phyloP scores from a whole-genome alignment of 2,888 invertebrate genomes.

The Polyommatus icarus region DNA sequence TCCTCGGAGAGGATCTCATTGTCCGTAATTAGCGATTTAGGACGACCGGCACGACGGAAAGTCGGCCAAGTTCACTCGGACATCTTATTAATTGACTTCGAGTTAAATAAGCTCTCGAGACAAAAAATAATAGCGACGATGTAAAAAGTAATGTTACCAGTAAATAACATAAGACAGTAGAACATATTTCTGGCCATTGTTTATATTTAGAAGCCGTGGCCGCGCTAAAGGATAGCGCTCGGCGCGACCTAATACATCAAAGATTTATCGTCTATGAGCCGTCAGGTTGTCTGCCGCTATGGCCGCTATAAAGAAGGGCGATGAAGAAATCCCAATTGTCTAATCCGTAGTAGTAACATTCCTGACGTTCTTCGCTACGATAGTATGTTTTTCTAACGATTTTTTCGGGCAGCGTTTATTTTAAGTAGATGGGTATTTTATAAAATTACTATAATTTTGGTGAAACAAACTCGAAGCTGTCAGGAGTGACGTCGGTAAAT shows the following conservation, averaged over 20 bases:
- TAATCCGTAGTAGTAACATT: conserved; percentile 50
- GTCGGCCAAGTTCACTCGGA: neutral
- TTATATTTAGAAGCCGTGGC: conserved; percentile 6
- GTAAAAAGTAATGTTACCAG: neutral
- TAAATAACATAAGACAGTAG: neutral
- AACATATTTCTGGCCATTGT: neutral
- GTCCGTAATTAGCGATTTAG: neutral
- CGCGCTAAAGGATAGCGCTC: conserved; percentile 2
- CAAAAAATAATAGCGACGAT: neutral
- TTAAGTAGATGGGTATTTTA: conserved; percentile 75
- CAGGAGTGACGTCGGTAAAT: conserved; percentile 77
- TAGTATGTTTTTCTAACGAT: conserved; percentile 52
- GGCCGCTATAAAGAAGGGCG: conserved; percentile 39
- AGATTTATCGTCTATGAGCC: conserved; percentile 21
- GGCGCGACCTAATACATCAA: conserved; percentile 10
- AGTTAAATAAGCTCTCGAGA: neutral
- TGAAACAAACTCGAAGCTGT: conserved; percentile 76
- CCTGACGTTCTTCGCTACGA: conserved; percentile 64
- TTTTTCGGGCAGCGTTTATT: conserved; percentile 63
- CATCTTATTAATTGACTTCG: neutral
- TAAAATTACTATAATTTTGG: conserved; percentile 79
- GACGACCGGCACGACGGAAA: neutral
- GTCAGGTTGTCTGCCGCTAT: conserved; percentile 15
- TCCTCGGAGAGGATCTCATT: neutral
- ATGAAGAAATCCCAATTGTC: conserved; percentile 46